These are phyloP conservation scores for Meleagris gallopavo DNA, from an alignment of 2,113 vertebrate genomes.

Conservation along the genomic window DNA sequence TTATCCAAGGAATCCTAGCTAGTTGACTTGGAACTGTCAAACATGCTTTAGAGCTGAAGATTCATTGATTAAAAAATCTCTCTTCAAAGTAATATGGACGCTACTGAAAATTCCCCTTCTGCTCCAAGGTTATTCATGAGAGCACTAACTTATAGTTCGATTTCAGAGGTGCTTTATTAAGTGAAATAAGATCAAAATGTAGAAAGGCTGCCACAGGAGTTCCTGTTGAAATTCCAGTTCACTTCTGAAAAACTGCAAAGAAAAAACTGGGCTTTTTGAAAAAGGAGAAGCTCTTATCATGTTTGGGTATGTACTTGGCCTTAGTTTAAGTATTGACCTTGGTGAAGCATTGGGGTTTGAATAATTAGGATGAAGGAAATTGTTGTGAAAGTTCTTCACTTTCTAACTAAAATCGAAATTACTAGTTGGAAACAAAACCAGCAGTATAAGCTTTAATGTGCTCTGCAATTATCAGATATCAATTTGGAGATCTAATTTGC, in stretches of 20 bases:
- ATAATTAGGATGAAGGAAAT: background rate
- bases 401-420: background rate
- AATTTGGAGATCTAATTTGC: background rate
- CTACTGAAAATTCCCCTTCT: background rate
- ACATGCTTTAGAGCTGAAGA: background rate
- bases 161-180: background rate
- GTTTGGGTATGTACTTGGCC: background rate
- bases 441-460: background rate
- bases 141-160: background rate
- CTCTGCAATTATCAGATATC: background rate
- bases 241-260: background rate
- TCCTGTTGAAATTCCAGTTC: background rate
- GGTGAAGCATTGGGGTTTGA: background rate
- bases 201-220: background rate
- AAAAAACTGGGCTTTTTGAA: background rate
- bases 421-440: background rate
- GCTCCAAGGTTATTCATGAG: background rate
- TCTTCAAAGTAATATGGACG: background rate
- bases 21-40: background rate
- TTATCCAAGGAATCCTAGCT: background rate
- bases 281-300: background rate
- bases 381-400: background rate
- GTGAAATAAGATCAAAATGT: background rate
- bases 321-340: background rate
- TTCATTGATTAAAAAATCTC: background rate